Evolutionary conservation across 2,113 vertebrate genomes (phyloP).

Genomic region (Sapayoa aenigma): DNA sequence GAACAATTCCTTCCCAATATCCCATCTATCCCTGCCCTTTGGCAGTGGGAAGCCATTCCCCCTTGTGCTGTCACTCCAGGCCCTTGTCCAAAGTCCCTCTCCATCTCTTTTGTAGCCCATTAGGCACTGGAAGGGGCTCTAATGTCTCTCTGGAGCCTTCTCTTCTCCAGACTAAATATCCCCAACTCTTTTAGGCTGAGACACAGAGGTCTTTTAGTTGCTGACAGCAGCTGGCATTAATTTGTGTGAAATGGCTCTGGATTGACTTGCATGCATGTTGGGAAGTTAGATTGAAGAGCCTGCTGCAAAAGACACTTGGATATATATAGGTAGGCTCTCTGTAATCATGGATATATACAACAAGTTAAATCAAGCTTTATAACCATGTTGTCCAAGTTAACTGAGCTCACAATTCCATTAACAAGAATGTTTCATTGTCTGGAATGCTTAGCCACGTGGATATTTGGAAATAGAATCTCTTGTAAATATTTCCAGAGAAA

Average conservation of each 20-base stretch:
- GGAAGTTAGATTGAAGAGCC: neutral
- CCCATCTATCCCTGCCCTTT: fast-evolving
- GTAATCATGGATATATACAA: neutral
- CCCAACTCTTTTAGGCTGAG: neutral
- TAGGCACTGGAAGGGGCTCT: neutral
- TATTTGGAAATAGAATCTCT: neutral
- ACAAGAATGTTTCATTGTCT: neutral
- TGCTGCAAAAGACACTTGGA: neutral
- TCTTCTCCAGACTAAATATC: neutral
- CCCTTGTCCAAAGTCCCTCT: neutral
- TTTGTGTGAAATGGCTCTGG: neutral
- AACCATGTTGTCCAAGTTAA: neutral
- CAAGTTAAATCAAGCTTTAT: neutral
- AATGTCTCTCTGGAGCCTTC: neutral
- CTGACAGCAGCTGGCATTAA: neutral
- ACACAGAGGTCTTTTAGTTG: neutral
- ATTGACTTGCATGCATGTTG: neutral
- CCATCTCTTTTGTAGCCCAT: neutral
- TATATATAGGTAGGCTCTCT: neutral
- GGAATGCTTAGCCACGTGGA: neutral
- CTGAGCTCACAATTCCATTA: neutral
- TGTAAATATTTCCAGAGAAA: neutral
- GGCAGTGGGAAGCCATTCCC: neutral
- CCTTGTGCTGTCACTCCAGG: neutral
- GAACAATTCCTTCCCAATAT: neutral